Conservation (phyloP, 2,113 vertebrate genomes). For the Otus sunia region DNA sequence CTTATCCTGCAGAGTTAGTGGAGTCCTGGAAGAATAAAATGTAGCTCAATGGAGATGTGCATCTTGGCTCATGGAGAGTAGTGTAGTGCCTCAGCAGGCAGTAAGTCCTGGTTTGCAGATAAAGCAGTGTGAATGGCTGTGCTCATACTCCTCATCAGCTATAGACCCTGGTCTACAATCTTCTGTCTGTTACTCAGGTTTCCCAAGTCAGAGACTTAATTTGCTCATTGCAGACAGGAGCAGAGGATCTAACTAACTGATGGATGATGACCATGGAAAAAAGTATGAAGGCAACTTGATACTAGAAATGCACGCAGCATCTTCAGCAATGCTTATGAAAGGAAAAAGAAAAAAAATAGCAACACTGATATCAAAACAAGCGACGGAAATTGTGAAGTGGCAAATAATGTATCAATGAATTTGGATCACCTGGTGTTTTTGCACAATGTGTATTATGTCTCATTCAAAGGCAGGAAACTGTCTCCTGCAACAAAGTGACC, state of each 20-base stretch:
- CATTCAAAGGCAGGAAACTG: neutral
- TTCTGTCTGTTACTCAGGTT: neutral
- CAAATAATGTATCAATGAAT: neutral
- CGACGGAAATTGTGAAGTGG: neutral
- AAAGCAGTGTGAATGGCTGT: neutral
- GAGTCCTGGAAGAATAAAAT: neutral
- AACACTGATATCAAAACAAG: no score
- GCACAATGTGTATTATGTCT: neutral
- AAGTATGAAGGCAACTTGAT: neutral
- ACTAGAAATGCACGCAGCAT: neutral
- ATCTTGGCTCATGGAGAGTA: rapidly evolving
- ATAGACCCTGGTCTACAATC: neutral
- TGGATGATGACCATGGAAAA: neutral
- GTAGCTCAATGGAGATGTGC: neutral
- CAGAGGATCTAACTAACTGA: neutral
- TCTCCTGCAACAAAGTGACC: neutral
- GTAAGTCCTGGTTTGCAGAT: neutral
- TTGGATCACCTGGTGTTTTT: neutral
- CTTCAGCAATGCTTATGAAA: neutral
- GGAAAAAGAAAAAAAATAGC: neutral
- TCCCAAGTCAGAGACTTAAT: neutral
- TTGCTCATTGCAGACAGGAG: neutral
- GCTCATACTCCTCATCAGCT: neutral
- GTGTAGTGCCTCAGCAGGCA: neutral
- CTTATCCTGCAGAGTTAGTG: neutral